Evolutionary conservation across 2,888 invertebrate species (phyloP), one percentile per base, ranked within the genome.

Genomic region (Drosophila siamana): DNA sequence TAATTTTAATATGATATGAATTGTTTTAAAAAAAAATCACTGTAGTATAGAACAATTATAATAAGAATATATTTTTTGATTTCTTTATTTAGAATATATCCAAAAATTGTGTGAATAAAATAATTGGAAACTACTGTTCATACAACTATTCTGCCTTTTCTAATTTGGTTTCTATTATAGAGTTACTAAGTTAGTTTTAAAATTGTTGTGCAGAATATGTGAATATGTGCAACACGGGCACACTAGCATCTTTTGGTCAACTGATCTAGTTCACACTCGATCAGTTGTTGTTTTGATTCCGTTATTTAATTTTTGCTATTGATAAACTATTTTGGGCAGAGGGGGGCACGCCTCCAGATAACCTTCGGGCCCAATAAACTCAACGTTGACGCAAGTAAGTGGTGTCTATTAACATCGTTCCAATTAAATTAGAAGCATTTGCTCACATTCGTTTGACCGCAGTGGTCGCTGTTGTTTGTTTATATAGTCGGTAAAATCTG

Each of bases 251-350:
- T 13, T 24, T 28, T 30, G 19, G 46, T 38, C 47, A 22, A 1
- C 5, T 13, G 70, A 73, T 55, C 73, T 52, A 48, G 57, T 65
- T 67, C 78, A 44, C 19, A 56, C 44, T 65, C 61, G 60, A 68
- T 33, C 57, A 59, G 8, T 52, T 40, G 24, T 43, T 57, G 19
- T 19, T 60, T 57, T 54, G 44, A 44, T 55, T 44, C 56, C 69
- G 69, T 83, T 83, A 86, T 71, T 83, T 83, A 86, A 88, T 83
- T 78, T 59, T 88, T 74, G 55, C 8, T 38, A 46, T 68, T 88
- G 69, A 86, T 69, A 77, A 86, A 82, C 77, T 71, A 61, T 61
- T 51, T 56, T 26, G 8, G 19, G 36, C 40, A 30, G 46, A 43
- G 67, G 69, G 80, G 74, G 84, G 78, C 78, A 62, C 57, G 28